Percentiles rank a stretch among this genome's conserved stretches.
These are phyloP conservation scores for Pica pica DNA, from an alignment of 2,113 vertebrate species.

Conservation along the genomic window DNA sequence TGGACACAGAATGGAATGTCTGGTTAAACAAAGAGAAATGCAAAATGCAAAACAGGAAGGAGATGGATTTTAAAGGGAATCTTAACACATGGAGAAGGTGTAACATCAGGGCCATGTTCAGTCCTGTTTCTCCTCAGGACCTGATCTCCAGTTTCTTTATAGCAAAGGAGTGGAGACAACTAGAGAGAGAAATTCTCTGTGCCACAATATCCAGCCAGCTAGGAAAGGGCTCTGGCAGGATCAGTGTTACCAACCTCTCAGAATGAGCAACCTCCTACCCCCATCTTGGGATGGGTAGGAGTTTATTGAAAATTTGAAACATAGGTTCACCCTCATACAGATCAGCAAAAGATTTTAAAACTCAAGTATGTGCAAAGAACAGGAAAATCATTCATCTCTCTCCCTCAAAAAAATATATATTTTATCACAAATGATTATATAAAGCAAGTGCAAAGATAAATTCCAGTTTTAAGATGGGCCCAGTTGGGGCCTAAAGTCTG, in stretches of 20 bases:
- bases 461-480: neutral
- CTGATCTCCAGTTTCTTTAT: neutral
- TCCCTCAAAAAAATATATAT: neutral
- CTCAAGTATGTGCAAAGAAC: neutral
- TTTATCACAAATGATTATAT: neutral
- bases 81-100: neutral
- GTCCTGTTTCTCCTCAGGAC: neutral
- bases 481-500: neutral
- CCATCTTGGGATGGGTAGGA: fast-evolving
- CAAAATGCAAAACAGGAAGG: neutral
- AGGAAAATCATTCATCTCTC: neutral
- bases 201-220: neutral
- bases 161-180: neutral
- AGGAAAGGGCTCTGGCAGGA: neutral
- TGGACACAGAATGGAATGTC: neutral
- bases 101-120: neutral
- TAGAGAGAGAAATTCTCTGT: neutral
- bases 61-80: neutral
- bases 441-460: neutral
- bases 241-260: neutral
- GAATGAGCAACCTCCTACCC: neutral
- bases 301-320: neutral
- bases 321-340: fast-evolving
- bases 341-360: neutral
- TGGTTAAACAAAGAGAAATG: neutral